Base-by-base conservation (phyloP, 2,797 vertebrate species). In the Tragelaphus eurycerus region DNA sequence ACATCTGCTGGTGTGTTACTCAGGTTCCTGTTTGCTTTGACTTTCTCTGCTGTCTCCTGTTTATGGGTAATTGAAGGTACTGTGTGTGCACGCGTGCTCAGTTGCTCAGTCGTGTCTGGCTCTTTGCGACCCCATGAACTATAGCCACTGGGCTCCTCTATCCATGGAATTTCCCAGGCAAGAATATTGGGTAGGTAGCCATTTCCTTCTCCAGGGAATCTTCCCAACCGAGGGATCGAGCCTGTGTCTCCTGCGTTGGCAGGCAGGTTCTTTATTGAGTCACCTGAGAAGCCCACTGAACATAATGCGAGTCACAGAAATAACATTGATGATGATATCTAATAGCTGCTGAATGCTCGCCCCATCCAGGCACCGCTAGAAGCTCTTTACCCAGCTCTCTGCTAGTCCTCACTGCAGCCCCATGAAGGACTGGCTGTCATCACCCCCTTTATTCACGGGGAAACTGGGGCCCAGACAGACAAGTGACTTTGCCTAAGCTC, bases 151-250 rank as follows among this genome's bases (percentile, higher is more conserved):
- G 38, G 38, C 38, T 46, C 6, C 38, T 76, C 71, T 46, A 3
- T 14, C 38, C 12, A 43, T 74, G 23, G 38, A 27, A 27, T 76
- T 76, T 43, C 12, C 34, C 21, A 76, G 71, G 71, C 23, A 76
- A 46, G 34, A 46, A 46, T 76, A 76, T 23, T 76, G 38, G 34
- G 38, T 76, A 12, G 71, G 38, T 46, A 25, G 34, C 71, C 38
- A 31, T 14, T 76, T 76, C 71, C 71, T 46, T 76, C 71, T 76
- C 71, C 23, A 76, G 38, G 38, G 38, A 46, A 27, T 8, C 38
- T 27, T 46, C 71, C 12, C 23, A 46, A 6, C 12, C 0, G 0
- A 46, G 38, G 38, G 71, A 14, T 4, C 1, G 6, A 76, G 4
- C 38, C 71, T 76, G 71, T 46, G 23, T 76, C 71, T 76, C 23